A percentile compares a stretch with the other conserved stretches of the same genome.
Conservation (phyloP, 2,888 invertebrate species). For the Apotomis capreana region DNA sequence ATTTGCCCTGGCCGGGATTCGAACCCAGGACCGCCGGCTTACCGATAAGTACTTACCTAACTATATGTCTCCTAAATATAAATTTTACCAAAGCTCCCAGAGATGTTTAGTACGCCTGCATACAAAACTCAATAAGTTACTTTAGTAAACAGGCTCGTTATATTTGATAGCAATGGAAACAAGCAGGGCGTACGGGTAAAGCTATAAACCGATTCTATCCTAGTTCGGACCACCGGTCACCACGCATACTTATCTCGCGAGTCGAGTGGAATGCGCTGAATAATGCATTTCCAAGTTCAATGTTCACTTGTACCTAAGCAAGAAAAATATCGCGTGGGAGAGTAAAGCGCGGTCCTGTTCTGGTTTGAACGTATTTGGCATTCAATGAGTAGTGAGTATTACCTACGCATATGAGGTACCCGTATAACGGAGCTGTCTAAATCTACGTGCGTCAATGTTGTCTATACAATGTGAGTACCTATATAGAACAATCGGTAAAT, state of each 20-base stretch:
- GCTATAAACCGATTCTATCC: slow-evolving; percentile 39
- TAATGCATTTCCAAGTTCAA: slow-evolving; percentile 59
- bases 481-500: too few species aligned
- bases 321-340: background rate
- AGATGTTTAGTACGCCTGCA: background rate
- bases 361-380: background rate
- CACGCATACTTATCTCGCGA: slow-evolving; percentile 58
- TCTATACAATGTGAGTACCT: too few species aligned
- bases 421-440: background rate
- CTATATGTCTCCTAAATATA: too few species aligned
- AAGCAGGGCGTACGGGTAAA: slow-evolving; percentile 43
- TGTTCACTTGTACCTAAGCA: slow-evolving; percentile 45
- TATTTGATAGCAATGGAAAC: slow-evolving; percentile 37
- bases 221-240: slow-evolving; percentile 43
- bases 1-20: too few species aligned
- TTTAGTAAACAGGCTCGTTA: slow-evolving; percentile 11
- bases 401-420: background rate
- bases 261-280: slow-evolving; percentile 53
- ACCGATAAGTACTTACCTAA: too few species aligned
- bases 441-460: too few species aligned
- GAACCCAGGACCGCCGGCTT: too few species aligned
- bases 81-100: background rate
- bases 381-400: background rate
- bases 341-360: background rate
- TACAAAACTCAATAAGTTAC: background rate